Evolutionary conservation across 2,888 invertebrate species (phyloP).

Genomic region (Oxytorus armatus): DNA sequence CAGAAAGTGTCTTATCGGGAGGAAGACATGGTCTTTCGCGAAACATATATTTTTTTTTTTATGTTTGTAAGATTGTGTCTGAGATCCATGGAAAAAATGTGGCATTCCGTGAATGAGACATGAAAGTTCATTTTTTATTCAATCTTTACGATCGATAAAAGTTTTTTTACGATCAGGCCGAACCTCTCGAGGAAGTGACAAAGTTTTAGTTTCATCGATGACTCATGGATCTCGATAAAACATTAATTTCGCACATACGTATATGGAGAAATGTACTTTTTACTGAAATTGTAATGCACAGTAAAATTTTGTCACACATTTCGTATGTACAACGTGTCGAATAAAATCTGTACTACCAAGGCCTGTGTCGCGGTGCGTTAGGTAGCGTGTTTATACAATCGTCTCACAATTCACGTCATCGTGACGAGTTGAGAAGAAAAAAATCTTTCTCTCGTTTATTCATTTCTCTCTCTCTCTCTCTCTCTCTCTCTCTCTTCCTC

Average conservation of each 20-base stretch:
- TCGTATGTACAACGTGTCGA: conserved; percentile 5
- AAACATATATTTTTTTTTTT: no score
- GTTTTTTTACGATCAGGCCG: neutral
- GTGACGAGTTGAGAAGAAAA: conserved; percentile 30
- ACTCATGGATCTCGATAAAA: neutral
- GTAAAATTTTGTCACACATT: neutral
- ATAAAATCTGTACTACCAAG: conserved; percentile 36
- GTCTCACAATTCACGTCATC: conserved; percentile 53
- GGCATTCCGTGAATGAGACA: neutral
- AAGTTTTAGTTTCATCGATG: neutral
- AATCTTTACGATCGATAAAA: neutral
- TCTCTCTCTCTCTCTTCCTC: conserved; percentile 17
- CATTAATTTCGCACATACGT: neutral
- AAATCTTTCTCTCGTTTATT: neutral
- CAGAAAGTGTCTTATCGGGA: no score
- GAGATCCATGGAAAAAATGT: neutral
- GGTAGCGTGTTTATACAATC: conserved; percentile 43
- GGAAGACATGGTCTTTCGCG: no score
- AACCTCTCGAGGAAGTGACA: neutral
- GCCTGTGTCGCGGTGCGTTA: conserved; percentile 14
- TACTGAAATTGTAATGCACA: neutral
- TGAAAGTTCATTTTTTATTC: neutral
- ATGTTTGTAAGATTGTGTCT: no score
- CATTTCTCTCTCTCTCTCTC: conserved; percentile 3
- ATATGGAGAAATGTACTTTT: neutral